Conservation (phyloP, 2,797 vertebrate species). For the Myotis vivesi region DNA sequence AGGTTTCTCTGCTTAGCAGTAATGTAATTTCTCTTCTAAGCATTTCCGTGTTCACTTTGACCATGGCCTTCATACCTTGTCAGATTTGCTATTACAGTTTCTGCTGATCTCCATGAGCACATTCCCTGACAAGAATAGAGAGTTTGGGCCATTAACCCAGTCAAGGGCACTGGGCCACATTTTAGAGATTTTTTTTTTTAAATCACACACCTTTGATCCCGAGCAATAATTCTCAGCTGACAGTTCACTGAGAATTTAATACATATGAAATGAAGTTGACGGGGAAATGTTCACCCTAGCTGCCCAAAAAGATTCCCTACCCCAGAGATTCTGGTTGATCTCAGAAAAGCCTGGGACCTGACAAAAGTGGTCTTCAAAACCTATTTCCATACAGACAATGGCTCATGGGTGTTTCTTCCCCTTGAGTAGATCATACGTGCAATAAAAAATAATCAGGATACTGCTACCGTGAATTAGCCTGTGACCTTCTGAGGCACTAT, state of each 20-base stretch:
- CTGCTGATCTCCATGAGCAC: conserved; percentile 44
- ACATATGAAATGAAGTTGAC: conserved; percentile 47
- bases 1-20: conserved; percentile 53
- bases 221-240: conserved; percentile 66
- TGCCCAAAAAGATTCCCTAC: neutral
- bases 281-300: neutral
- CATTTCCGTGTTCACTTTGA: conserved; percentile 21
- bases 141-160: conserved; percentile 68
- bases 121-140: conserved; percentile 68
- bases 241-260: conserved; percentile 47
- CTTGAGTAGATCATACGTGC: neutral
- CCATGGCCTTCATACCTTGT: conserved; percentile 63
- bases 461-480: neutral
- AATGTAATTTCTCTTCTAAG: conserved; percentile 27
- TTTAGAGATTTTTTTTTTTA: conserved; percentile 48
- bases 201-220: conserved; percentile 71
- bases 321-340: neutral
- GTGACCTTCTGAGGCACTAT: neutral
- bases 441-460: neutral
- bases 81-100: conserved; percentile 46
- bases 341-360: neutral
- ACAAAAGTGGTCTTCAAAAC: neutral
- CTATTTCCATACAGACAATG: neutral
- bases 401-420: neutral
- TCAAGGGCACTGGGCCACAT: conserved; percentile 60